phyloP scores from a whole-genome alignment of 2,888 invertebrate species.

The Trissolcus brochymenae region DNA sequence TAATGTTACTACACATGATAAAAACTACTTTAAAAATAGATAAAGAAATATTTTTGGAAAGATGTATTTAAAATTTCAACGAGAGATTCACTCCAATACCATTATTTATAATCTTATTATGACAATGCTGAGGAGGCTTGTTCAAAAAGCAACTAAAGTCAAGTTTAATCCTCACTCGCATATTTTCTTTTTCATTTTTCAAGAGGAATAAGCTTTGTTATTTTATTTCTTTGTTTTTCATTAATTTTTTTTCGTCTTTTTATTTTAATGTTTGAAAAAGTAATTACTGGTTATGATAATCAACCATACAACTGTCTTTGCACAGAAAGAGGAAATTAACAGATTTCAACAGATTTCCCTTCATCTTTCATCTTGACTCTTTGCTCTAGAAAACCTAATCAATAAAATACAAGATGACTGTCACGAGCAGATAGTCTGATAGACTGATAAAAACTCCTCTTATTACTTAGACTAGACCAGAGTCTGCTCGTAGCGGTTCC shows the following conservation, averaged over 20 bases:
- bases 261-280: too few relatives aligned
- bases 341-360: constrained; percentile 50
- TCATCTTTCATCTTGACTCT: constrained; percentile 64
- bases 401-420: constrained; percentile 65
- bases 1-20: not conserved
- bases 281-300: too few relatives aligned
- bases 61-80: not conserved
- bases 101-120: constrained; percentile 4
- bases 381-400: constrained; percentile 66
- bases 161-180: too few relatives aligned
- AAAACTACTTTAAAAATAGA: not conserved
- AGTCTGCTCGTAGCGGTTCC: constrained; percentile 24
- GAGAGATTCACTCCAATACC: not conserved
- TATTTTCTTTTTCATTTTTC: too few relatives aligned
- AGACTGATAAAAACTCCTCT: constrained; percentile 59
- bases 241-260: too few relatives aligned
- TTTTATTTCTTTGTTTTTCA: too few relatives aligned
- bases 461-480: constrained; percentile 10
- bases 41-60: not conserved
- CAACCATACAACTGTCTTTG: too few relatives aligned
- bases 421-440: constrained; percentile 66
- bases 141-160: not conserved
- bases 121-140: not conserved
- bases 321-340: constrained; percentile 36
- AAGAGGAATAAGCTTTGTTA: too few relatives aligned